Percentiles rank a stretch among this genome's conserved stretches.
These are phyloP conservation scores for Leptarthrus brevirostris DNA, from an alignment of 2,888 invertebrate genomes.

Conservation along the genomic window DNA sequence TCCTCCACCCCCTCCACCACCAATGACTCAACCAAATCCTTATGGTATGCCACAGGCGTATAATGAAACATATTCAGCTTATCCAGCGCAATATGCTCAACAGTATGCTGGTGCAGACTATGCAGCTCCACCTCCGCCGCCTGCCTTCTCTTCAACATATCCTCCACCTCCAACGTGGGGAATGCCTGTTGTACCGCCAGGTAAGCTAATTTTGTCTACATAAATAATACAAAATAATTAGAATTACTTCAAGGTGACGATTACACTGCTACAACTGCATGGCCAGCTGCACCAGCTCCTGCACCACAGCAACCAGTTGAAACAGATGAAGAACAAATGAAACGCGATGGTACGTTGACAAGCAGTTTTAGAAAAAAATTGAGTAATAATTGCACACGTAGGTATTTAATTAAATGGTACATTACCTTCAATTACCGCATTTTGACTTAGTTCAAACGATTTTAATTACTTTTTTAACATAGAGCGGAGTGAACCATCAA, in stretches of 20 bases:
- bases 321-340: constrained; percentile 56
- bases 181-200: constrained; percentile 50
- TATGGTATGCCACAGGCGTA: constrained; percentile 33
- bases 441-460: constrained; percentile 15
- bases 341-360: constrained; percentile 64
- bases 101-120: constrained; percentile 60
- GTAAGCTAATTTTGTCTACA: not conserved
- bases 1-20: constrained; percentile 56
- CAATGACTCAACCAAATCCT: constrained; percentile 54
- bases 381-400: constrained; percentile 37
- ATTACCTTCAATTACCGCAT: constrained; percentile 30
- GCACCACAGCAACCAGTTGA: constrained; percentile 49
- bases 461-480: constrained; percentile 48
- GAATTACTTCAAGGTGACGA: constrained; percentile 43
- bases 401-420: constrained; percentile 36
- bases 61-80: constrained; percentile 15
- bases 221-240: not conserved
- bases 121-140: constrained; percentile 55
- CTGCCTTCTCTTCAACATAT: constrained; percentile 60
- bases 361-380: constrained; percentile 28
- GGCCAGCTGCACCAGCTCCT: constrained; percentile 49
- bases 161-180: constrained; percentile 62
- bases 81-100: constrained; percentile 46
- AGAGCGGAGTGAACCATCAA: constrained; percentile 41
- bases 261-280: constrained; percentile 47